phyloP scores from a whole-genome alignment of 1,140 invertebrate species.

The Stenopsyche tienmushanensis region DNA sequence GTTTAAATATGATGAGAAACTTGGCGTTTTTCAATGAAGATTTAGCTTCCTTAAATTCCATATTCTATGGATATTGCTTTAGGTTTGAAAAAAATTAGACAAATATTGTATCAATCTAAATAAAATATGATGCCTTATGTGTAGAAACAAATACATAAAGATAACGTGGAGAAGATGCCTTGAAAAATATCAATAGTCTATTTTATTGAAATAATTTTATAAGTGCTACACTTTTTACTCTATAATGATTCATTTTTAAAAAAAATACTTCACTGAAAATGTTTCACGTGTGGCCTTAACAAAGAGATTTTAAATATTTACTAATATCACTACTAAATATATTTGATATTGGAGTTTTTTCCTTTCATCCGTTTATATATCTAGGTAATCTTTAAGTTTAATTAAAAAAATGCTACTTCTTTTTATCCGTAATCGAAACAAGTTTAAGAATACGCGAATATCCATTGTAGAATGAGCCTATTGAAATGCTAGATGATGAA shows the following conservation, averaged over 20 bases:
- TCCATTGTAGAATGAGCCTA: too few relatives aligned
- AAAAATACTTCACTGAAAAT: slow-evolving; percentile 12
- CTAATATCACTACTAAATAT: slow-evolving; percentile 13
- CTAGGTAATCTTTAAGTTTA: slow-evolving; percentile 5
- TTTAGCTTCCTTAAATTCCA: too few relatives aligned
- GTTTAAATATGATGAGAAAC: too few relatives aligned
- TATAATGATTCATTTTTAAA: slow-evolving; percentile 12
- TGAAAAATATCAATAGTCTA: background rate
- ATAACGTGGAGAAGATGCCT: slow-evolving; percentile 2
- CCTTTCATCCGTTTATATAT: slow-evolving; percentile 1
- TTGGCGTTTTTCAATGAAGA: background rate
- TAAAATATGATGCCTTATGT: background rate
- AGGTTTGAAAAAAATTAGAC: background rate
- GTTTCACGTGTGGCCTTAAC: slow-evolving; percentile 34
- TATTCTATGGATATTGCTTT: too few relatives aligned
- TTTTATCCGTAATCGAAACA: too few relatives aligned
- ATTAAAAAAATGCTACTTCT: slow-evolving; percentile 22
- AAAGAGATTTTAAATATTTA: slow-evolving; percentile 24
- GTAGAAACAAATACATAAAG: slow-evolving; percentile 4
- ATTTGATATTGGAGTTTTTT: slow-evolving; percentile 11
- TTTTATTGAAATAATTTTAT: slow-evolving; percentile 16
- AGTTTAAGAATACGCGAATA: too few relatives aligned
- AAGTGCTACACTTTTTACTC: slow-evolving; percentile 34
- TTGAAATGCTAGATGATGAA: too few relatives aligned
- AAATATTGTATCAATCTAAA: slow-evolving; percentile 6